Percentiles rank a stretch among this genome's conserved stretches.
Evolutionary conservation across 2,888 invertebrate species (phyloP).

Genomic region (Tineola bisselliella): DNA sequence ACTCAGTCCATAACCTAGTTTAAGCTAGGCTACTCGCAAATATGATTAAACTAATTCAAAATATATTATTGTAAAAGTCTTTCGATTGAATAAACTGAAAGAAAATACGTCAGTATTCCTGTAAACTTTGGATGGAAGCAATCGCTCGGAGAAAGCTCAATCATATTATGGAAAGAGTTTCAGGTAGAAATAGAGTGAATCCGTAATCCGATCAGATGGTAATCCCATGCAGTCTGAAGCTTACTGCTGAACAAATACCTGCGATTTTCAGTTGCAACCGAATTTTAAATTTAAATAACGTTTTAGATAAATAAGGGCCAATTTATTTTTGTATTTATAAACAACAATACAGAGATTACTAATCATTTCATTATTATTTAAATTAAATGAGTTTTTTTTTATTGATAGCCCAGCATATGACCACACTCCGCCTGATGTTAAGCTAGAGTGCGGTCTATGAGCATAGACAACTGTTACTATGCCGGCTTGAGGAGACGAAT

Average conservation of each 20-base stretch:
- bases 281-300: background rate
- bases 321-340: background rate
- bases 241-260: background rate
- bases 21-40: too few relatives aligned
- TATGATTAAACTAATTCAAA: too few relatives aligned
- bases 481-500: too few relatives aligned
- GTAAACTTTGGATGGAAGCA: background rate
- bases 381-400: too few relatives aligned
- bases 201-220: constrained; percentile 5
- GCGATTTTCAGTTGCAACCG: background rate
- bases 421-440: too few relatives aligned
- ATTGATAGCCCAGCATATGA: too few relatives aligned
- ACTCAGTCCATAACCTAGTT: too few relatives aligned
- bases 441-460: too few relatives aligned
- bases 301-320: background rate
- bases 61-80: background rate
- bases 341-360: background rate
- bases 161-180: constrained; percentile 3
- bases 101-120: background rate
- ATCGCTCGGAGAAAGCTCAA: background rate
- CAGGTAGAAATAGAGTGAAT: background rate
- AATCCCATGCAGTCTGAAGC: background rate
- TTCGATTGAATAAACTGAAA: background rate
- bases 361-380: too few relatives aligned
- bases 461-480: too few relatives aligned